A percentile compares a stretch with the other conserved stretches of the same genome.
Conservation (phyloP, 2,797 vertebrate genomes). For the Siniperca obscura region DNA sequence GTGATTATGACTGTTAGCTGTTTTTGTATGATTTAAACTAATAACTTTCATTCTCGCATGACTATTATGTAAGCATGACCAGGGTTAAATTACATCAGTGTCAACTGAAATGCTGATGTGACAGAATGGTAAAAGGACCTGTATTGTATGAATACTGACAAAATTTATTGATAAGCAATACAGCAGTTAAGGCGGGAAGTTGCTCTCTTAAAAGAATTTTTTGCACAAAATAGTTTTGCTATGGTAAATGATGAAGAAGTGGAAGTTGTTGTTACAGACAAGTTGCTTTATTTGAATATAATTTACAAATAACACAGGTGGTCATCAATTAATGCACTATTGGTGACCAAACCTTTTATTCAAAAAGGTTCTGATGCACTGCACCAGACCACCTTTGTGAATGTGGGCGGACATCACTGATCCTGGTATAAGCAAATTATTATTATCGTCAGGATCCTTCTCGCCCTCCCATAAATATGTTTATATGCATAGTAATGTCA, state of each 20-base stretch:
- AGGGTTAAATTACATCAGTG: background rate
- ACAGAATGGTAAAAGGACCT: background rate
- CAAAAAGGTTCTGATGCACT: background rate
- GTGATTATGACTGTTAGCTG: background rate
- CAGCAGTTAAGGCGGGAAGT: background rate
- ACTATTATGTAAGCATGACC: background rate
- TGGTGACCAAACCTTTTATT: background rate
- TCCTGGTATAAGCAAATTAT: background rate
- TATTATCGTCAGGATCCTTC: background rate
- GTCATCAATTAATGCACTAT: background rate
- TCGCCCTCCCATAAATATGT: background rate
- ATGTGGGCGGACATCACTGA: background rate
- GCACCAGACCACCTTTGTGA: background rate
- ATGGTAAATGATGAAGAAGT: background rate
- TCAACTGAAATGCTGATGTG: background rate
- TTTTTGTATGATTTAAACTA: constrained; percentile 7
- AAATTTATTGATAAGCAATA: background rate
- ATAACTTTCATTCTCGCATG: background rate
- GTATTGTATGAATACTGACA: background rate
- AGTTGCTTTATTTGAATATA: background rate
- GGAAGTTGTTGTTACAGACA: background rate
- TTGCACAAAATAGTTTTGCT: background rate
- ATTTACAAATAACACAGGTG: background rate
- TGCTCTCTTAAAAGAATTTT: background rate
- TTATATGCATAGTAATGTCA: background rate